Base-by-base conservation (phyloP, 2,888 invertebrate genomes). In the Cosmorhoe ocellata region DNA sequence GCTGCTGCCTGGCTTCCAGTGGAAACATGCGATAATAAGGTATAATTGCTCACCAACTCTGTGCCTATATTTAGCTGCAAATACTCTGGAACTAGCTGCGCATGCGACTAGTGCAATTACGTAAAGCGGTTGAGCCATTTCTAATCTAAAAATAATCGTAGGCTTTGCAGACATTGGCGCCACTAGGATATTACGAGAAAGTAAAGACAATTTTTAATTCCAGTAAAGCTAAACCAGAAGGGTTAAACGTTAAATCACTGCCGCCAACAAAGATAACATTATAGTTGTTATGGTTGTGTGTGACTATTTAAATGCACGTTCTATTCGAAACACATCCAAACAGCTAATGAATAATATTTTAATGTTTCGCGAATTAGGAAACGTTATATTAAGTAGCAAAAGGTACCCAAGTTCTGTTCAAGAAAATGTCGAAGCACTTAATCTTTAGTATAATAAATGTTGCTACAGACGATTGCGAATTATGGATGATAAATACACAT, bases 111-210 rank as follows among this genome's bases (percentile, higher is more conserved):
- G 85, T 81, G 86, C 82, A 90, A 90, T 89, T 90, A 89, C 90
- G 86, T 90, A 90, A 89, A 89, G 88, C 86, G 80, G 89, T 87
- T 88, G 84, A 84, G 89, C 88, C 89, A 89, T 90, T 90, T 90
- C 90, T 90, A 90, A 90, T 90, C 90, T 89, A 90, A 90, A 90
- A 90, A 90, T 90, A 90, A 90, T 90, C 90, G 88, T 81, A 87
- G 90, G 87, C 86, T 86, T 74, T 77, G 69, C 76, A 80, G 84
- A 77, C 83, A 76, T 77, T 76, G 89, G 88, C 88, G 89, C 90
- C 89, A 84, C 76, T 78, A 76, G 83, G 83, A 81, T 84, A 79
- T 77, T 80, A 80, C 79, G 85, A 85, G 90, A 90, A 88, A 89
- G 88, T 87, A 84, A 84, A 84, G 63, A 81, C 77, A 77, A 81